Percentiles rank a stretch among this genome's conserved stretches.
phyloP scores from a whole-genome alignment of 1,140 invertebrate genomes.

The Pseudomyrmex gracilis region DNA sequence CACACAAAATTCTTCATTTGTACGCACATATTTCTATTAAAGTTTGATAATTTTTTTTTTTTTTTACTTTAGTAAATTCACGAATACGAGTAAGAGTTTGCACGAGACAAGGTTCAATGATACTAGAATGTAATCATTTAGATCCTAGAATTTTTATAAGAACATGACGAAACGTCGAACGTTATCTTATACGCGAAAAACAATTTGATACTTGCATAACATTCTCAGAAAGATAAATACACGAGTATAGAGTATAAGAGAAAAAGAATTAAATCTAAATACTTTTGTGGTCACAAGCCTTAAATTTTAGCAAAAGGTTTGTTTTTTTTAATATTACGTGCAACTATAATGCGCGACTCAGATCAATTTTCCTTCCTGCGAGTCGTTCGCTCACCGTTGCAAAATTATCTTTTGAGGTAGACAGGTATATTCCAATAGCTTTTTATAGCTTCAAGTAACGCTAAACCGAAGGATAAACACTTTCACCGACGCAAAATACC shows the following conservation, averaged over 20 bases:
- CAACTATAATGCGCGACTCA: constrained; percentile 75
- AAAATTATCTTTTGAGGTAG: constrained; percentile 85
- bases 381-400: constrained; percentile 76
- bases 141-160: constrained; percentile 50
- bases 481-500: constrained; percentile 77
- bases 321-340: constrained; percentile 78
- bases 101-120: constrained; percentile 27
- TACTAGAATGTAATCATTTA: constrained; percentile 1
- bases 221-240: constrained; percentile 65
- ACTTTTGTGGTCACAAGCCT: constrained; percentile 78
- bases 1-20: background rate
- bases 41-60: constrained; percentile 35
- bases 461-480: constrained; percentile 80
- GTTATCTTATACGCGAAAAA: constrained; percentile 57
- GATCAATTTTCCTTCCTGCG: constrained; percentile 57
- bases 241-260: constrained; percentile 69
- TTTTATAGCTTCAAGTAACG: constrained; percentile 81
- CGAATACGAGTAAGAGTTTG: constrained; percentile 33
- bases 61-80: constrained; percentile 29
- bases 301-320: constrained; percentile 77
- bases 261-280: constrained; percentile 78
- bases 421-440: constrained; percentile 85
- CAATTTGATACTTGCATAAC: constrained; percentile 62
- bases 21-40: constrained; percentile 21
- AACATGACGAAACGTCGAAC: constrained; percentile 27